Percentiles rank a stretch among this genome's conserved stretches.
These are phyloP conservation scores for Erpetoichthys calabaricus DNA, from an alignment of 2,797 vertebrate species.

Conservation along the genomic window DNA sequence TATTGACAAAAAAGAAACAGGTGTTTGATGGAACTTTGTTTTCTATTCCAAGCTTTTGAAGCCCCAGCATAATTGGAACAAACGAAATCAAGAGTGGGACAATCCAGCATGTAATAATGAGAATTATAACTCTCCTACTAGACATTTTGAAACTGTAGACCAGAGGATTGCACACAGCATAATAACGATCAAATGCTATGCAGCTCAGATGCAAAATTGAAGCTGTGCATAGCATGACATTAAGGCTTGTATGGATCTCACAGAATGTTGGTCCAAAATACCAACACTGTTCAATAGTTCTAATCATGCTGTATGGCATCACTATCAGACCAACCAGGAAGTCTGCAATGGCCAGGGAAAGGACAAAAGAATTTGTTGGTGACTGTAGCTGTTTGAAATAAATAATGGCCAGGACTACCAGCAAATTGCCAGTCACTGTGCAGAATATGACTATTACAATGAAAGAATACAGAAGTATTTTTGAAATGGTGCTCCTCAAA, in stretches of 20 bases:
- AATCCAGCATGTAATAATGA: constrained; percentile 52
- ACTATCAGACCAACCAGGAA: constrained; percentile 60
- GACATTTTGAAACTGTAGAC: constrained; percentile 58
- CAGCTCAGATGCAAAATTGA: constrained; percentile 69
- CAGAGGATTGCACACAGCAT: constrained; percentile 55
- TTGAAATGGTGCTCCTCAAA: constrained; percentile 28
- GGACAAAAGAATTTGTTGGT: constrained; percentile 56
- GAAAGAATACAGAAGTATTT: constrained; percentile 38
- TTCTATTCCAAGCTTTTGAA: constrained; percentile 40
- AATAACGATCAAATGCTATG: constrained; percentile 63
- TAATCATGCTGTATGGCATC: constrained; percentile 66
- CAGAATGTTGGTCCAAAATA: constrained; percentile 56
- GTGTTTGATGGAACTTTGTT: constrained; percentile 33
- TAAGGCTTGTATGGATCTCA: constrained; percentile 57
- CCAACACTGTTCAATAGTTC: constrained; percentile 66
- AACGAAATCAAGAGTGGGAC: constrained; percentile 56
- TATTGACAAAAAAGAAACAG: constrained; percentile 54
- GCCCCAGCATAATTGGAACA: constrained; percentile 52
- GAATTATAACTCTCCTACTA: constrained; percentile 32
- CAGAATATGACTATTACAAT: constrained; percentile 41
- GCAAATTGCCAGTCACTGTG: constrained; percentile 59
- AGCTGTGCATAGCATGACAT: constrained; percentile 66
- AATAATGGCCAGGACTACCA: constrained; percentile 55
- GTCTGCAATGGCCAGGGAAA: constrained; percentile 61
- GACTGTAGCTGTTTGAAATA: constrained; percentile 65